Conservation (phyloP, 2,888 invertebrate species). For the Cephus sareptanus region DNA sequence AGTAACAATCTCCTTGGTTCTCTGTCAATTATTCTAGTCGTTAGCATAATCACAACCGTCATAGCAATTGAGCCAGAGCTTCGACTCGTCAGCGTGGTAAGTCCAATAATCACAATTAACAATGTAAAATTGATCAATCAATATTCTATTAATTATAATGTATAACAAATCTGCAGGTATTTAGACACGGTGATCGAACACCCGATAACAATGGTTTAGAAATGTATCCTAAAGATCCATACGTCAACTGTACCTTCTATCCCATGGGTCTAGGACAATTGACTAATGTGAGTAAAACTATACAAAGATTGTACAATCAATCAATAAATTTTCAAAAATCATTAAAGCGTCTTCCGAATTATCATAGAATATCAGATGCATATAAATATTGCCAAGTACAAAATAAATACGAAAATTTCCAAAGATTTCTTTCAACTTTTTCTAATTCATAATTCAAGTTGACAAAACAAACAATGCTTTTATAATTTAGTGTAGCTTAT, state of each 20-base stretch:
- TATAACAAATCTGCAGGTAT: conserved; percentile 67
- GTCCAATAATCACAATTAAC: conserved; percentile 13
- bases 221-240: conserved; percentile 71
- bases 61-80: conserved; percentile 26
- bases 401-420: not conserved
- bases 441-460: not conserved
- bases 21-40: conserved; percentile 11
- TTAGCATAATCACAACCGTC: conserved; percentile 9
- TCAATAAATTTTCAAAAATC: not conserved
- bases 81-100: conserved; percentile 42
- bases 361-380: not conserved
- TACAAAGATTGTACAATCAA: not conserved
- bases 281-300: conserved; percentile 70
- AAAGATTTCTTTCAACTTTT: not conserved
- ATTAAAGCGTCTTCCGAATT: not conserved
- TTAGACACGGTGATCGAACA: conserved; percentile 79
- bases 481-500: too few relatives aligned
- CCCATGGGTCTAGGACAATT: conserved; percentile 76
- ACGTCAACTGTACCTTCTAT: conserved; percentile 69
- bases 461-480: too few relatives aligned
- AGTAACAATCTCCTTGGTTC: not conserved
- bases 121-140: not conserved
- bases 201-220: conserved; percentile 70
- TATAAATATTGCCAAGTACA: not conserved
- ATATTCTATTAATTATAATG: not conserved